Percentiles rank a stretch among this genome's conserved stretches.
These are phyloP conservation scores for Eristalis pertinax DNA, from an alignment of 2,888 invertebrate genomes.

Conservation along the genomic window DNA sequence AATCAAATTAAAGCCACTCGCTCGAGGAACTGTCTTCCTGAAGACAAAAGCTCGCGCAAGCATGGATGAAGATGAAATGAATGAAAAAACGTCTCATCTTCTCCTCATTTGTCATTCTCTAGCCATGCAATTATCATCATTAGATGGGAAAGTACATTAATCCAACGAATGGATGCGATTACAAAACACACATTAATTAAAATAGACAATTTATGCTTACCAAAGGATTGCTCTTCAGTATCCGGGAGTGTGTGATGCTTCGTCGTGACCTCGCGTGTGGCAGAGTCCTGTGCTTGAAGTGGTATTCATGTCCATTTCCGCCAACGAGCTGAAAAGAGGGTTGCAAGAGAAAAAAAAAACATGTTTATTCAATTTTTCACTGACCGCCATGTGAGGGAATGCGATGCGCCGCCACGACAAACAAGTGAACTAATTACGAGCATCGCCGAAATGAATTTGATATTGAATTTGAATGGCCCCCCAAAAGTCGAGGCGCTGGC, in stretches of 20 bases:
- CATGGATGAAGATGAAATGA: too few relatives aligned
- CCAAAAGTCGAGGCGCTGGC: background rate
- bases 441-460: background rate
- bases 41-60: too few relatives aligned
- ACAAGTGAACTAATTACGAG: background rate
- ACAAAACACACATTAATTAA: background rate
- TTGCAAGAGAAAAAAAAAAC: conserved; percentile 33
- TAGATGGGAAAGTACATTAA: background rate
- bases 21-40: too few relatives aligned
- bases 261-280: conserved; percentile 93
- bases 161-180: background rate
- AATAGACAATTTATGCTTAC: conserved; percentile 85
- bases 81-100: too few relatives aligned
- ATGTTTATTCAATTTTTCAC: conserved; percentile 24
- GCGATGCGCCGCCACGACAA: conserved; percentile 36
- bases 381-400: conserved; percentile 32
- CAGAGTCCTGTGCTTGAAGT: conserved; percentile 95
- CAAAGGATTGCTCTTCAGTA: conserved; percentile 94
- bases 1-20: too few relatives aligned
- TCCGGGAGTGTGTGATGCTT: conserved; percentile 93
- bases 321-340: conserved; percentile 89
- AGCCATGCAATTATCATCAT: background rate
- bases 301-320: conserved; percentile 92
- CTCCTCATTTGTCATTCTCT: too few relatives aligned
- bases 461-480: conserved; percentile 10